Evolutionary conservation across 2,797 vertebrate species (phyloP).

Genomic region (Mustela erminea): DNA sequence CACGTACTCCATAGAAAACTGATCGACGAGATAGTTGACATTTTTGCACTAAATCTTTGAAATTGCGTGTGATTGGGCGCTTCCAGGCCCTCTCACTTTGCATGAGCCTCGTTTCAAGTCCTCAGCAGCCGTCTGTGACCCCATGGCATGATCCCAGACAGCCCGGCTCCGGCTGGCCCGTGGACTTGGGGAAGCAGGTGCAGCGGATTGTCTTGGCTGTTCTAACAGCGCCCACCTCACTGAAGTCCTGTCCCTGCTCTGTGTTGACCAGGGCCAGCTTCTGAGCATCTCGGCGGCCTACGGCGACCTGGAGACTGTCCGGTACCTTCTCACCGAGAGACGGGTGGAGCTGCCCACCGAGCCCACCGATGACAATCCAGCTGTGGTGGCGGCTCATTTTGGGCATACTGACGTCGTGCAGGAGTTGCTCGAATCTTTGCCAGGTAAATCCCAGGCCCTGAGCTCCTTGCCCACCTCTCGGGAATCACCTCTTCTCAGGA

Average conservation of each 20-base stretch:
- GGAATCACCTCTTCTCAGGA: neutral
- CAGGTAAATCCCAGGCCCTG: slow-evolving; percentile 85
- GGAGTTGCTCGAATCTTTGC: slow-evolving; percentile 93
- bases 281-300: slow-evolving; percentile 91
- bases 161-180: rapidly evolving
- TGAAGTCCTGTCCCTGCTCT: neutral
- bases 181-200: rapidly evolving
- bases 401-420: slow-evolving; percentile 91
- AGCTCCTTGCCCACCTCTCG: neutral
- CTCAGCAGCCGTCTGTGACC: rapidly evolving
- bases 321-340: slow-evolving; percentile 93
- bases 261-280: slow-evolving; percentile 90
- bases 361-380: slow-evolving; percentile 92
- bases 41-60: neutral
- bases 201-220: rapidly evolving
- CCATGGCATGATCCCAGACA: rapidly evolving
- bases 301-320: slow-evolving; percentile 91
- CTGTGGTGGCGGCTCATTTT: slow-evolving; percentile 92
- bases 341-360: slow-evolving; percentile 89
- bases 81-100: neutral
- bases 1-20: neutral
- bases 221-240: neutral
- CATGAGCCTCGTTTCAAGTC: neutral
- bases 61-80: rapidly evolving
- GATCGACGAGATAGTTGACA: too few relatives aligned